Evolutionary conservation across 2,888 invertebrate genomes (phyloP).

Genomic region (Abrostola triplasia): DNA sequence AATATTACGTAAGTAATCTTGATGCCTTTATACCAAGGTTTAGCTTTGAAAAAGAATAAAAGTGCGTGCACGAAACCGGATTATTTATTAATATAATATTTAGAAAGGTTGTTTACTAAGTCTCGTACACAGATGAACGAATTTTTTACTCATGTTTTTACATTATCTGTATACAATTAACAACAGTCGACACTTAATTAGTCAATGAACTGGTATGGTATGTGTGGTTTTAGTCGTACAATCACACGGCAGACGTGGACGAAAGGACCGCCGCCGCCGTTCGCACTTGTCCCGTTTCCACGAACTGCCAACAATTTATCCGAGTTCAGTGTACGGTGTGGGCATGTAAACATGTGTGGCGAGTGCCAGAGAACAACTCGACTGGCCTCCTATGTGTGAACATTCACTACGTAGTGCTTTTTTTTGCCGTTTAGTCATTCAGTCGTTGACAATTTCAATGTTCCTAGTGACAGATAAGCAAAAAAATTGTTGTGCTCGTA

Average conservation of each 20-base stretch:
- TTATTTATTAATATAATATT: constrained; percentile 48
- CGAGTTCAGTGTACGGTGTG: constrained; percentile 78
- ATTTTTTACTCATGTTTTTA: constrained; percentile 19
- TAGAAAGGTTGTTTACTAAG: constrained; percentile 26
- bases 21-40: constrained; percentile 58
- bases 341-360: constrained; percentile 69
- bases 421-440: constrained; percentile 6
- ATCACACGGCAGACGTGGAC: constrained; percentile 55
- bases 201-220: constrained; percentile 63
- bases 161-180: constrained; percentile 49
- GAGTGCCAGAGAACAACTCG: constrained; percentile 53
- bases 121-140: constrained; percentile 22
- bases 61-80: constrained; percentile 37
- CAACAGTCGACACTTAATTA: constrained; percentile 50
- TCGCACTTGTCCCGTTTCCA: constrained; percentile 75
- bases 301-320: constrained; percentile 78
- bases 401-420: constrained; percentile 34
- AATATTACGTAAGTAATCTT: constrained; percentile 66
- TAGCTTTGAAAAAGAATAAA: constrained; percentile 42
- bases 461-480: constrained; percentile 21
- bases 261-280: constrained; percentile 65
- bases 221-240: constrained; percentile 58
- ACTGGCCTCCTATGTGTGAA: constrained; percentile 44
- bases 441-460: constrained; percentile 8
- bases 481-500: constrained; percentile 26